phyloP scores from a whole-genome alignment of 1,140 invertebrate species.

The Plectus sambesii region DNA sequence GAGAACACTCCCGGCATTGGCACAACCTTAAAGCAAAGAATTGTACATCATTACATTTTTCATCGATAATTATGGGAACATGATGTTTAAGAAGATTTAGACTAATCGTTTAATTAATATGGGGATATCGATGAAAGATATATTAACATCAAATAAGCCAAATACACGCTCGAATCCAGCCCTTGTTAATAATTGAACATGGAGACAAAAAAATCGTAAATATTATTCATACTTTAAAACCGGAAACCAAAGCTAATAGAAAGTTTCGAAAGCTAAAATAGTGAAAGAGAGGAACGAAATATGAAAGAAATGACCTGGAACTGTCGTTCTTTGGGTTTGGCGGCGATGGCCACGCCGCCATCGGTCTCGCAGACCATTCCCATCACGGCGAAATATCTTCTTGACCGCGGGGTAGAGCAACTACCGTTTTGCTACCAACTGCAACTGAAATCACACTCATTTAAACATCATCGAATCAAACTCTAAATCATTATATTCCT shows the following conservation, averaged over 20 bases:
- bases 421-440: too few relatives aligned
- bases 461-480: too few relatives aligned
- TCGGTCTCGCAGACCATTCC: too few relatives aligned
- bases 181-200: not conserved
- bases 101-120: not conserved
- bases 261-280: too few relatives aligned
- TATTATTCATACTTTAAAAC: constrained; percentile 13
- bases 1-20: constrained; percentile 36
- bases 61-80: constrained; percentile 18
- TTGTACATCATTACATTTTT: not conserved
- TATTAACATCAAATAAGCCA: not conserved
- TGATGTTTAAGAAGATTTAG: constrained; percentile 3
- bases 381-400: too few relatives aligned
- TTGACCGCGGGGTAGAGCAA: too few relatives aligned
- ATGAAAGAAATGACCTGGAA: constrained; percentile 29
- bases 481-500: too few relatives aligned
- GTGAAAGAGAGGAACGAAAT: too few relatives aligned
- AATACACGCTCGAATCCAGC: not conserved
- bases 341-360: constrained; percentile 15
- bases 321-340: constrained; percentile 32
- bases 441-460: too few relatives aligned
- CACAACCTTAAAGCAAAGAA: constrained; percentile 33
- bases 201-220: not conserved
- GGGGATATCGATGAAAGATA: too few relatives aligned
- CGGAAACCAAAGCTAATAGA: too few relatives aligned